phyloP scores from a whole-genome alignment of 2,888 invertebrate genomes.

The Aporophyla nigra region DNA sequence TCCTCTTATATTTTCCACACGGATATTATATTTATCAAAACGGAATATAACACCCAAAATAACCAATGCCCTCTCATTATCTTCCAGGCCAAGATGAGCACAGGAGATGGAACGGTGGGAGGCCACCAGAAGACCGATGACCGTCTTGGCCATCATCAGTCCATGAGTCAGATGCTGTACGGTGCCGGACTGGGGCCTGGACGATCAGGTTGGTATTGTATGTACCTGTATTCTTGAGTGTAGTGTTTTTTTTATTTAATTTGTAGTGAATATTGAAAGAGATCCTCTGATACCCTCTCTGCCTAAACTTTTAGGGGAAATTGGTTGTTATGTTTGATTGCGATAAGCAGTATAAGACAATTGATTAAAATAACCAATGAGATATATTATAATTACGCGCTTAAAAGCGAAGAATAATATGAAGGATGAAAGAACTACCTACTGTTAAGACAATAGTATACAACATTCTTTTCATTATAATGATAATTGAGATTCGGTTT shows the following conservation, averaged over 20 bases:
- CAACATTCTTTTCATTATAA: too few species aligned
- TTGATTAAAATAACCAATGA: too few species aligned
- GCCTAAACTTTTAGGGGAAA: background rate
- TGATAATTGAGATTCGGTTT: too few species aligned
- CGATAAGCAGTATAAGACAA: too few species aligned
- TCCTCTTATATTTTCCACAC: too few species aligned
- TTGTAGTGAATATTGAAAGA: background rate
- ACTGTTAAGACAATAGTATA: too few species aligned
- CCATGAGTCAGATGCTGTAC: constrained; percentile 90
- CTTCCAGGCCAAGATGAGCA: constrained; percentile 92
- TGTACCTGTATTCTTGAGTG: constrained; percentile 54
- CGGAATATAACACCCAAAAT: too few species aligned
- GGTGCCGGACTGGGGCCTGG: constrained; percentile 88
- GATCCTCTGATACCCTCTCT: background rate
- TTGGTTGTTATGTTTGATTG: too few species aligned
- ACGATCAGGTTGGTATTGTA: constrained; percentile 83
- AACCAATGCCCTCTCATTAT: constrained; percentile 70
- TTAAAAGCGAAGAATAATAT: too few species aligned
- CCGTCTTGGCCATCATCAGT: constrained; percentile 87
- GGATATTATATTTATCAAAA: too few species aligned
- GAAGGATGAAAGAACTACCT: too few species aligned
- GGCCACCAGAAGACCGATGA: constrained; percentile 89
- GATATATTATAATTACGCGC: too few species aligned
- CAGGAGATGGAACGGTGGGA: constrained; percentile 89
- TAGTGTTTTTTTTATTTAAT: constrained; percentile 29